Percentiles rank a stretch among this genome's conserved stretches.
Conservation (phyloP, 2,888 invertebrate species). For the Meliscaeva auricollis region DNA sequence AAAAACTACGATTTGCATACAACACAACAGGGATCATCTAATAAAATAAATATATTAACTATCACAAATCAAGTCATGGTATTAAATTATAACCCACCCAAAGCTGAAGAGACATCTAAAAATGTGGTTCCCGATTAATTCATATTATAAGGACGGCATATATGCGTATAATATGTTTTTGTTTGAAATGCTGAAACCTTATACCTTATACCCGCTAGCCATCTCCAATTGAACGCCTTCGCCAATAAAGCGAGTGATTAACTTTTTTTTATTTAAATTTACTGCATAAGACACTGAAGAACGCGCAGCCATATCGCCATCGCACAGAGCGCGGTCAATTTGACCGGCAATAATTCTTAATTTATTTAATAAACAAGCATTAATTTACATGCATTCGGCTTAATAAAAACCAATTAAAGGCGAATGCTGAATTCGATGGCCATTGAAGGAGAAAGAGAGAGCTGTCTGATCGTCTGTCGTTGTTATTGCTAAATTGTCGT, state of each 20-base stretch:
- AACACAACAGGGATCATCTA: slow-evolving; percentile 8
- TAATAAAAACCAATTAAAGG: slow-evolving; percentile 76
- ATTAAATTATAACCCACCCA: slow-evolving; percentile 54
- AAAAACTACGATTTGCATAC: slow-evolving; percentile 33
- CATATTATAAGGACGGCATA: not conserved
- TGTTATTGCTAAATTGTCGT: slow-evolving; percentile 49
- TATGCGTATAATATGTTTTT: not conserved
- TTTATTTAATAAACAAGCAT: slow-evolving; percentile 75
- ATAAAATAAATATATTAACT: slow-evolving; percentile 38
- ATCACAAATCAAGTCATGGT: slow-evolving; percentile 61
- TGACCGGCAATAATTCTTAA: slow-evolving; percentile 71
- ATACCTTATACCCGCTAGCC: slow-evolving; percentile 25
- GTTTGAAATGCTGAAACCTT: slow-evolving; percentile 21
- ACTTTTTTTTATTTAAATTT: slow-evolving; percentile 69
- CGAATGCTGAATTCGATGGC: slow-evolving; percentile 68
- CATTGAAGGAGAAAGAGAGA: slow-evolving; percentile 53
- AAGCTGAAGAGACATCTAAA: slow-evolving; percentile 35
- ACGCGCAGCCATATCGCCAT: slow-evolving; percentile 23
- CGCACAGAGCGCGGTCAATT: slow-evolving; percentile 53
- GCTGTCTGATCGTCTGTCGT: slow-evolving; percentile 14
- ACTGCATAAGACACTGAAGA: slow-evolving; percentile 53
- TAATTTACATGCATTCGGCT: slow-evolving; percentile 75
- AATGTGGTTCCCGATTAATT: slow-evolving; percentile 26
- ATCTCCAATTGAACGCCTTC: slow-evolving; percentile 31
- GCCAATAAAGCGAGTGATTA: slow-evolving; percentile 57